Percentiles rank a stretch among this genome's conserved stretches.
These are phyloP conservation scores for Cygnus buccinator DNA, from an alignment of 2,113 vertebrate species.

Conservation along the genomic window DNA sequence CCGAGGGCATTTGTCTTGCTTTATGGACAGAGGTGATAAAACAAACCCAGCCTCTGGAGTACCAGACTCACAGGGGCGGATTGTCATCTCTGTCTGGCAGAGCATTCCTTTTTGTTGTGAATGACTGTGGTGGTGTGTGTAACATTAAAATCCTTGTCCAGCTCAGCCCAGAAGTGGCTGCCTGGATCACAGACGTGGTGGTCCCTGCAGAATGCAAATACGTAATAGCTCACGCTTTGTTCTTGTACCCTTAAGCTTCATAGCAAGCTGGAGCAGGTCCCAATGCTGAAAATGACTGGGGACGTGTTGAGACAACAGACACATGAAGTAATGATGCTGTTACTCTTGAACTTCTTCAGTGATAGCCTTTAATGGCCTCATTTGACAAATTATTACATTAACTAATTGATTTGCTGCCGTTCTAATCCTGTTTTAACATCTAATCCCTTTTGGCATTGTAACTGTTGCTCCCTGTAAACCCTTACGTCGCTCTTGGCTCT, in stretches of 20 bases:
- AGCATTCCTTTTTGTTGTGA: background rate
- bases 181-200: background rate
- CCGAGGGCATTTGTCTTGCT: background rate
- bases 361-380: background rate
- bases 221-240: background rate
- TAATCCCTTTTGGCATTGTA: background rate
- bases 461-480: background rate
- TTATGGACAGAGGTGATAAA: background rate
- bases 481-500: conserved; percentile 26
- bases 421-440: background rate
- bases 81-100: background rate
- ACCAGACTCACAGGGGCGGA: background rate
- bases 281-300: background rate
- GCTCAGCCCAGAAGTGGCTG: background rate
- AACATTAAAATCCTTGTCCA: background rate
- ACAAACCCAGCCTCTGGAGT: background rate
- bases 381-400: conserved; percentile 44
- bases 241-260: background rate
- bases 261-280: background rate
- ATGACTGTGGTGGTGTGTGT: background rate
- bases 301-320: background rate
- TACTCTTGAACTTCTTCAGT: conserved; percentile 9
- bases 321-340: background rate
- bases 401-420: conserved; percentile 27
- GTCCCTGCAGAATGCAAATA: background rate